phyloP scores from a whole-genome alignment of 2,888 invertebrate genomes.

The Glyphotaelius pellucidus region DNA sequence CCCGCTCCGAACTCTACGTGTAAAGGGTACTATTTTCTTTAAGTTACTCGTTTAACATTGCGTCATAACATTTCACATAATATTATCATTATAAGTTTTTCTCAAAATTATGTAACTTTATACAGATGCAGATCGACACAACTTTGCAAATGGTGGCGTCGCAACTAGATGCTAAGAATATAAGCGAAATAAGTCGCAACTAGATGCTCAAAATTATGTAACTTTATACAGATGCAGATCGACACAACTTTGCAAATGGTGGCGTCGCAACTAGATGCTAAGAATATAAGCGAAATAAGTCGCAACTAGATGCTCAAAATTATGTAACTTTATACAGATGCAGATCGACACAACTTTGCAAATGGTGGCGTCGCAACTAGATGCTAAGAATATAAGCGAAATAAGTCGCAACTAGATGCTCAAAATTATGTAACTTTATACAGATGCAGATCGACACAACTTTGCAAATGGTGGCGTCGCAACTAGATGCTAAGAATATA shows the following conservation, averaged over 20 bases:
- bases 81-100: not conserved
- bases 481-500: too few relatives aligned
- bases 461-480: not conserved
- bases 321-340: not conserved
- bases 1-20: too few relatives aligned
- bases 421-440: not conserved
- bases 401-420: too few relatives aligned
- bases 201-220: not conserved
- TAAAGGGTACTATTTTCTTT: too few relatives aligned
- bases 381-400: too few relatives aligned
- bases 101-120: not conserved
- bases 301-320: too few relatives aligned
- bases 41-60: not conserved
- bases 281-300: too few relatives aligned
- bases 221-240: not conserved
- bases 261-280: not conserved
- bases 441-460: not conserved
- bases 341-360: not conserved
- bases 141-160: not conserved
- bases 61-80: not conserved
- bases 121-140: not conserved
- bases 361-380: not conserved
- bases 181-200: too few relatives aligned
- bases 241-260: not conserved
- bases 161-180: too few relatives aligned